phyloP scores from a whole-genome alignment of 2,797 vertebrate genomes.

The Limnodromus scolopaceus region DNA sequence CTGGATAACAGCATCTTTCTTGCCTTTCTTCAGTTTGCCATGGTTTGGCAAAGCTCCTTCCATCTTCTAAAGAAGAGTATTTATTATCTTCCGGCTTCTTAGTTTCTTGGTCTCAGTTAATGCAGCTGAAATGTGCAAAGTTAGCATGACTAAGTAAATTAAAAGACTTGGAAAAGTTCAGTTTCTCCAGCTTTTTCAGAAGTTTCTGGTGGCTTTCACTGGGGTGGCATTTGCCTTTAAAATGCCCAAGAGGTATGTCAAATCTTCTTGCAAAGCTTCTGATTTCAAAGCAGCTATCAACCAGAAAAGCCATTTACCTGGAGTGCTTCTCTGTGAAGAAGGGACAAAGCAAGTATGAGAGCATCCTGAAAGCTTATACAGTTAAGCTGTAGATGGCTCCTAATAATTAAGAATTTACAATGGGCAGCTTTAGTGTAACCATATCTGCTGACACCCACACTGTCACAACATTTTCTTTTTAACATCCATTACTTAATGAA shows the following conservation, averaged over 20 bases:
- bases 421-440: neutral
- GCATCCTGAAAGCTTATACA: neutral
- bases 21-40: neutral
- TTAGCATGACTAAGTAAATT: neutral
- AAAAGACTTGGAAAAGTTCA: neutral
- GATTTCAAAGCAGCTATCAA: neutral
- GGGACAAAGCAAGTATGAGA: neutral
- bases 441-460: neutral
- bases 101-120: neutral
- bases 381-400: neutral
- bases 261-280: neutral
- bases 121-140: neutral
- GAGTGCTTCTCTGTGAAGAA: neutral
- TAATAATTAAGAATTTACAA: neutral
- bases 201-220: neutral
- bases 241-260: neutral
- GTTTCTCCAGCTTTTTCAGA: neutral
- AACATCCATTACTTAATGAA: neutral
- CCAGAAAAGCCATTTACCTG: neutral
- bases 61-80: neutral
- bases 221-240: neutral
- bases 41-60: neutral
- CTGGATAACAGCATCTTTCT: neutral
- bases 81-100: neutral
- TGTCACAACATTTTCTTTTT: neutral